Base-by-base conservation (phyloP, 2,888 invertebrate species). In the Rhagium mordax region DNA sequence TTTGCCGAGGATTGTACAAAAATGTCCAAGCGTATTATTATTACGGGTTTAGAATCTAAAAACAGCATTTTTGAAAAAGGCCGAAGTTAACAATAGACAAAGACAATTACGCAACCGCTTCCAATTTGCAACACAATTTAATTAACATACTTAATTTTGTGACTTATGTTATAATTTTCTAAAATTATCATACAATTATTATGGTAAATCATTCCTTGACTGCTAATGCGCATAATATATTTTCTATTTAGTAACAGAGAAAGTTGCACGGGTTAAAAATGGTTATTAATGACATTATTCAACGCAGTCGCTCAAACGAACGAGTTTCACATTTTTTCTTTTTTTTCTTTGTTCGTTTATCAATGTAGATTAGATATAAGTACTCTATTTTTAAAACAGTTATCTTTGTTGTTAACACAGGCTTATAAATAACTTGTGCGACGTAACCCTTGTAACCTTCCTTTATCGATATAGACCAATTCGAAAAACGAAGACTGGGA, bases 401-500 rank as follows among this genome's bases (percentile, higher is more conserved):
- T 71, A 71, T 71, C 71, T 66, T 13, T 71, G 51, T 61, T 69
- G 55, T 67, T 67, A 67, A 47, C 55, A 29, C 55, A 65, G 59
- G 64, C 65, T 71, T 71, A 71, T 71, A 68, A 74, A 71, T 74
- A 71, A 47, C 69, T 53, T 71, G 69, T 53, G 69, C 71, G 55
- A 71, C 60, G 64, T 71, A 61, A 74, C 74, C 74, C 41, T 49
- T 57, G 10, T 70, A 72, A 74, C 74, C 74, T 74, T 74, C 72
- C 74, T 72, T 61, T 72, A 74, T 61, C 71, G 70, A 74, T 70
- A 62, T 7, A 55, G 15, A 24, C 24, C 55, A 27, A 27, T n/a
- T n/a, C n/a, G n/a, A n/a, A n/a, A n/a, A n/a, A n/a, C n/a, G n/a
- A n/a, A n/a, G n/a, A n/a, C 6, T 24, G 55, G 15, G 8, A 57